These are phyloP conservation scores for Euphonia xanthogaster DNA, from an alignment of 2,797 vertebrate species.

Conservation along the genomic window DNA sequence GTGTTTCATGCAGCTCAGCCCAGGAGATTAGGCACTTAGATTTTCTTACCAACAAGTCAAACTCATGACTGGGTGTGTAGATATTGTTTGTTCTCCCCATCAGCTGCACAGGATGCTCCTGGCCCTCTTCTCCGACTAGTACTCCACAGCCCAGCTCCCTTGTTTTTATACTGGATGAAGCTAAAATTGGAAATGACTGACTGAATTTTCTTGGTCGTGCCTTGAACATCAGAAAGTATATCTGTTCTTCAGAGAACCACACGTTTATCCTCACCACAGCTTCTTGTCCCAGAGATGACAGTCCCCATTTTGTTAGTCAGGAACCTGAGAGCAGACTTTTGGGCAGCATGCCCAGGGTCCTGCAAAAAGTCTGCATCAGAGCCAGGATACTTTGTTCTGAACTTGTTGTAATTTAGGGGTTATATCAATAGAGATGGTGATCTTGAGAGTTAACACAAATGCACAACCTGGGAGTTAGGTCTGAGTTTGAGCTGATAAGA, in stretches of 20 bases:
- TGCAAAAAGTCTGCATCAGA: not conserved
- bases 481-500: not conserved
- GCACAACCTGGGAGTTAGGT: not conserved
- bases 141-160: not conserved
- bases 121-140: not conserved
- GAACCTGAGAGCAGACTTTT: not conserved
- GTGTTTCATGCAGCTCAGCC: not conserved
- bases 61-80: rapidly evolving
- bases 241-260: rapidly evolving
- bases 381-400: not conserved
- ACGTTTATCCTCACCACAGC: not conserved
- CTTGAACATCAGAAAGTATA: not conserved
- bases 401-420: not conserved
- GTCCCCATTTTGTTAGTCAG: not conserved
- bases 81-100: not conserved
- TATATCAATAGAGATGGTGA: not conserved
- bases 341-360: not conserved
- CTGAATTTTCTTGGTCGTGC: not conserved
- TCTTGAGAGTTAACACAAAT: not conserved
- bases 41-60: not conserved
- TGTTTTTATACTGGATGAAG: not conserved
- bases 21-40: not conserved
- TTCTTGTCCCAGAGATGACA: not conserved
- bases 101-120: not conserved
- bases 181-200: not conserved